Base-by-base conservation (phyloP, 1,140 invertebrate genomes). In the Ruditapes philippinarum region DNA sequence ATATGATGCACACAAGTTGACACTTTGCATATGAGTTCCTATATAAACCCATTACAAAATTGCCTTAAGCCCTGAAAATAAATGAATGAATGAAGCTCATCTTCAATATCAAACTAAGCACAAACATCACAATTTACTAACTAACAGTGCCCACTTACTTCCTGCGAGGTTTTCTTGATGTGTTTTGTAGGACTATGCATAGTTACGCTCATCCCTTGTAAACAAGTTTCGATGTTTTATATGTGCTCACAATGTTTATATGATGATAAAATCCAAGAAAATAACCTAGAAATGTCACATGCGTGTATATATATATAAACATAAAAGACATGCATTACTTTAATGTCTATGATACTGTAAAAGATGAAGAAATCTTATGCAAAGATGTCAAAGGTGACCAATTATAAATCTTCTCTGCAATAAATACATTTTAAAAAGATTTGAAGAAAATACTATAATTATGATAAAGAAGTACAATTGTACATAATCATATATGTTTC, bases 161-260 rank as follows among this genome's bases (percentile, higher is more conserved):
- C 65, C 25, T 28, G 31, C 1, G 78, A 49, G 22, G 60, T 51
- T 54, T 68, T 60, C 88, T 84, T 49, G 36, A 54, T 57, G 36
- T 82, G 84, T 81, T 70, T 60, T 14, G 68, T 74, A 33, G 65
- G 78, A 60, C 28, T 84, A 79, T 82, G 62, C 73, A 80, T 78
- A 51, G 5, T 65, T 40, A 79, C n/a, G 51, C 90, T 78, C 85
- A 70, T 70, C 36, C 19, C 38, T 62, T 25, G 36, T 9, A 76
- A 31, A 57, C 4, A 14, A 25, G 19, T 42, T 14, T 54, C 31
- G 70, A 19, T 87, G 45, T 80, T 54, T 76, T 76, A n/a, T n/a
- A n/a, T 40, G 25, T 49, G 45, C 11, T 76, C 73, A 76, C 73
- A 76, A 31, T 17, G 28, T 25, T 49, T 12, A 73, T 74, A 54